phyloP scores from a whole-genome alignment of 2,113 vertebrate species.

The Gadus chalcogrammus region DNA sequence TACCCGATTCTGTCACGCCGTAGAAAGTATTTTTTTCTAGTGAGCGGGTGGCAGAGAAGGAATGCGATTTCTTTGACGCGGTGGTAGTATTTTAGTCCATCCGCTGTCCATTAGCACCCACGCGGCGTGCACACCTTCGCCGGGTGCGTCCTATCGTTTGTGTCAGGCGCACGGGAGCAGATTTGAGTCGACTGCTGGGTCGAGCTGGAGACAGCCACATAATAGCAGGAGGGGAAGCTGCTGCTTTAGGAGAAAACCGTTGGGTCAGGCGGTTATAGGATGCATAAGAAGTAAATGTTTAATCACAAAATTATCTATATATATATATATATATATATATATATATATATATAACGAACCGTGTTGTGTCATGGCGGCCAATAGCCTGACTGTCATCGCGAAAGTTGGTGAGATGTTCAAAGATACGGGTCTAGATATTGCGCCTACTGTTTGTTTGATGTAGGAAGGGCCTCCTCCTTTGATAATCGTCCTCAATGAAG shows the following conservation, averaged over 20 bases:
- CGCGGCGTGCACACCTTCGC: conserved; percentile 31
- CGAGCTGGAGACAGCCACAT: conserved; percentile 51
- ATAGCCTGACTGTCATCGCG: too few species aligned
- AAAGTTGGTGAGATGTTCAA: too few species aligned
- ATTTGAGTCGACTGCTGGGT: conserved; percentile 49
- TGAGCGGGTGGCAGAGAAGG: conserved; percentile 17
- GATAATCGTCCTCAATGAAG: neutral
- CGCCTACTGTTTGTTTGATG: too few species aligned
- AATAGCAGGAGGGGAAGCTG: conserved; percentile 34
- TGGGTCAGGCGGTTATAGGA: conserved; percentile 39
- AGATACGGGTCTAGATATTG: too few species aligned
- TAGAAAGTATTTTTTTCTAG: conserved; percentile 5
- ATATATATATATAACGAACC: too few species aligned
- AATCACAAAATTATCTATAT: conserved; percentile 1
- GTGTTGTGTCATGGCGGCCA: too few species aligned
- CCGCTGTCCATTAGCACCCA: conserved; percentile 55
- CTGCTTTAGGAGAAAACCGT: conserved; percentile 50
- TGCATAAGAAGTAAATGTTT: conserved; percentile 33
- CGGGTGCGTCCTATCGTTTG: conserved; percentile 51
- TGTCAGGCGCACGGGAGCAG: conserved; percentile 48
- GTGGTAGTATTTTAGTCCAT: conserved; percentile 53
- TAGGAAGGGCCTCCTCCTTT: neutral
- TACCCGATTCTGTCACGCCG: too few species aligned
- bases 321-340: too few species aligned
- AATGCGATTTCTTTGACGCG: conserved; percentile 31